phyloP scores from a whole-genome alignment of 2,888 invertebrate genomes.

The Calephelis perditalis region DNA sequence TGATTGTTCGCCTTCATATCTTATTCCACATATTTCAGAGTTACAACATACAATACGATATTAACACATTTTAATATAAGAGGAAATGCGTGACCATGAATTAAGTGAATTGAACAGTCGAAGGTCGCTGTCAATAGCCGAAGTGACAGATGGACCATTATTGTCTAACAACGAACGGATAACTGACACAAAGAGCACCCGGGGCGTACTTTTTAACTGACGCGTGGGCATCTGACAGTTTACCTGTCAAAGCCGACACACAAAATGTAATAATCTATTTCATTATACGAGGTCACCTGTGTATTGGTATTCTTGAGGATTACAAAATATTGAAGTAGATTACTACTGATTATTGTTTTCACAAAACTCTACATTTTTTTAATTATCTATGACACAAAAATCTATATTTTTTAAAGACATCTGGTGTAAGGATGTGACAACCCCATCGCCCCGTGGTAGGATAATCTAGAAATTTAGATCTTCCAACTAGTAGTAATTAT shows the following conservation, averaged over 20 bases:
- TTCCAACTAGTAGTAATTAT: no score
- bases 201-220: slow-evolving; percentile 13
- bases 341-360: no score
- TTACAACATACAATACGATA: neutral
- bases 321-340: neutral
- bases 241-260: neutral
- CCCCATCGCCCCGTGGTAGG: no score
- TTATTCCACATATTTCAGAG: no score
- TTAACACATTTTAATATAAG: neutral
- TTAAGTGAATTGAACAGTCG: slow-evolving; percentile 9
- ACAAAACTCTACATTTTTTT: no score
- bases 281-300: neutral
- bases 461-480: no score
- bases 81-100: slow-evolving; percentile 4
- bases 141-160: slow-evolving; percentile 18
- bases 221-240: slow-evolving; percentile 18
- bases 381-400: no score
- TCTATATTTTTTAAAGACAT: no score
- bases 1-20: no score
- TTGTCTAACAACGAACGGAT: slow-evolving; percentile 14
- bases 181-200: slow-evolving; percentile 14
- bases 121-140: slow-evolving; percentile 18
- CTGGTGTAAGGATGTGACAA: no score
- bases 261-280: slow-evolving; percentile 6
- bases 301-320: no score